Percentiles rank a stretch among this genome's conserved stretches.
phyloP scores from a whole-genome alignment of 2,888 invertebrate genomes.

The Holacanthella duospinosa region DNA sequence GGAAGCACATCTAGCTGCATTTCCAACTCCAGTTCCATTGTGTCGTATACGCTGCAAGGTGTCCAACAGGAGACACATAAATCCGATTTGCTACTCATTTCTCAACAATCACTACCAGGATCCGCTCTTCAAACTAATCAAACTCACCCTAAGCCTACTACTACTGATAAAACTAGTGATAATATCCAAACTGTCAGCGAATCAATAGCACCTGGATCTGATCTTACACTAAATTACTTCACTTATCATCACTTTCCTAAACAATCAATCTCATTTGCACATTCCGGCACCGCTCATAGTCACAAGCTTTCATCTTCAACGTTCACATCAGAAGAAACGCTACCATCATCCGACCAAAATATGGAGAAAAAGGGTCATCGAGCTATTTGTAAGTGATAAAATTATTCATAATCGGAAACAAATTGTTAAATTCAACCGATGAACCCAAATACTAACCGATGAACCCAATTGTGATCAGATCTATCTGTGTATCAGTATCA shows the following conservation, averaged over 20 bases:
- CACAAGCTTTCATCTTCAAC: too few species aligned
- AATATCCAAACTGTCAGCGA: not conserved
- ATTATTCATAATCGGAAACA: not conserved
- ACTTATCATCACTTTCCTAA: too few species aligned
- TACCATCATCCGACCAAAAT: not conserved
- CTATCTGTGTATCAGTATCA: too few species aligned
- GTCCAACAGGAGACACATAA: not conserved
- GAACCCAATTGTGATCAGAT: too few species aligned
- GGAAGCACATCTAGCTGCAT: constrained; percentile 3
- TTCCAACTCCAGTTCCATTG: not conserved
- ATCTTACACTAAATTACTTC: too few species aligned
- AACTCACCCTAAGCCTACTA: too few species aligned
- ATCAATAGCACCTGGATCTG: not conserved
- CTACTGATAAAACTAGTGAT: not conserved
- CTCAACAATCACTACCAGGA: too few species aligned
- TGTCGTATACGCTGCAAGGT: not conserved
- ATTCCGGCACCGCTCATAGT: not conserved
- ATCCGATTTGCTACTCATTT: too few species aligned
- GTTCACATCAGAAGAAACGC: not conserved
- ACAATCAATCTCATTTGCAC: not conserved
- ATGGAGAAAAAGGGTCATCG: not conserved
- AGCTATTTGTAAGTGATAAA: not conserved
- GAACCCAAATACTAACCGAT: too few species aligned
- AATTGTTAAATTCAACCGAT: too few species aligned
- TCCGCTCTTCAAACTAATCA: too few species aligned